Conservation (phyloP, 2,888 invertebrate species). For the Ophraella communa region DNA sequence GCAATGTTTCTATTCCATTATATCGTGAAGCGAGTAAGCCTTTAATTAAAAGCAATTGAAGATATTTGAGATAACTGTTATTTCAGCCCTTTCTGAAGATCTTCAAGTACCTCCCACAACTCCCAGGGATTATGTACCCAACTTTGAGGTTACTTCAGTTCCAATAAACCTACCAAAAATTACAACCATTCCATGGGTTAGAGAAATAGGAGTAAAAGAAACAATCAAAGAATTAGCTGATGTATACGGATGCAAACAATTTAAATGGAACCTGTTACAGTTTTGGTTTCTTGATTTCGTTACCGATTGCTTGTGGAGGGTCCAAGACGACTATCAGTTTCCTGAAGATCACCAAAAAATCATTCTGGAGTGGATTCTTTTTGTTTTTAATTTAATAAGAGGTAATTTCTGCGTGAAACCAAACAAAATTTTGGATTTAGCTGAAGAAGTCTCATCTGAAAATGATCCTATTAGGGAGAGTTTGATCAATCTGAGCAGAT, state of each 20-base stretch:
- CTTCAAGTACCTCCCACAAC: conserved; percentile 8
- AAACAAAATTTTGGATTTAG: no score
- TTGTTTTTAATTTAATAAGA: conserved; percentile 53
- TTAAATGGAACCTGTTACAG: conserved; percentile 51
- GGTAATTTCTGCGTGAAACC: no score
- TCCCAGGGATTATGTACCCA: conserved; percentile 3
- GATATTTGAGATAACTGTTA: neutral
- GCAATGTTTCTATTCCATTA: neutral
- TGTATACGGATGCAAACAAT: conserved; percentile 50
- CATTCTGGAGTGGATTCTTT: conserved; percentile 55
- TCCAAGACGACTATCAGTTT: conserved; percentile 57
- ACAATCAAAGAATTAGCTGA: conserved; percentile 49
- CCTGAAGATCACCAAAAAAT: conserved; percentile 51
- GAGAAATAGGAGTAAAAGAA: conserved; percentile 52
- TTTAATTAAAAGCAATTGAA: neutral
- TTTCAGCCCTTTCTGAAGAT: neutral
- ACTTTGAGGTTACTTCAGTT: neutral
- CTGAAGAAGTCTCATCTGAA: no score
- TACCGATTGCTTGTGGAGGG: conserved; percentile 57
- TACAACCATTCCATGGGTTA: conserved; percentile 47
- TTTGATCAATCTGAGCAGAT: no score
- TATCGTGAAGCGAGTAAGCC: neutral
- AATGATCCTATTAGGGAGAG: no score
- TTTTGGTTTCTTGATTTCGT: conserved; percentile 59
- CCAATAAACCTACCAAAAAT: conserved; percentile 2